Evolutionary conservation across 1,140 invertebrate genomes (phyloP).

Genomic region (Drosophila lacertosa): DNA sequence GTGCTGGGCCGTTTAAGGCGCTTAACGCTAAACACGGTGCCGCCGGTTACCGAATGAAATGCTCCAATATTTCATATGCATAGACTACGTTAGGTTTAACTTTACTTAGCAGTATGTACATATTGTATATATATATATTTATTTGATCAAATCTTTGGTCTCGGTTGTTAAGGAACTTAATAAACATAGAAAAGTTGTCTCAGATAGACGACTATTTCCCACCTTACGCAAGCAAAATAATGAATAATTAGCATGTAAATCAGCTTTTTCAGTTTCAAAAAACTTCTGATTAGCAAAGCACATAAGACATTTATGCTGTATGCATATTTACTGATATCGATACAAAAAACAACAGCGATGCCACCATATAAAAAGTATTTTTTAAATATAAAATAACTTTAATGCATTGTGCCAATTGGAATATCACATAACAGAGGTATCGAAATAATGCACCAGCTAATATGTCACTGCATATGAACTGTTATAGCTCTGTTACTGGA

Average conservation of each 20-base stretch:
- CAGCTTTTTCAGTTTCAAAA: background rate
- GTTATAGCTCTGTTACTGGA: too few species aligned
- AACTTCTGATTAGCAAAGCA: too few species aligned
- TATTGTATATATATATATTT: constrained; percentile 42
- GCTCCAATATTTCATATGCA: constrained; percentile 22
- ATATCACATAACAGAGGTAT: too few species aligned
- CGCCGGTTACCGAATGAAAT: constrained; percentile 37
- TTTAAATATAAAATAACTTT: background rate
- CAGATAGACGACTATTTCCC: constrained; percentile 28
- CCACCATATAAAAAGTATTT: background rate
- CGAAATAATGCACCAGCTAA: too few species aligned
- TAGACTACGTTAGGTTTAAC: constrained; percentile 11
- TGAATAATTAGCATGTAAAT: background rate
- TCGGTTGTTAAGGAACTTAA: constrained; percentile 26
- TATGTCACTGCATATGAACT: too few species aligned
- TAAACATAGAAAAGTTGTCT: constrained; percentile 19
- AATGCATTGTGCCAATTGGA: too few species aligned
- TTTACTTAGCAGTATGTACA: constrained; percentile 12
- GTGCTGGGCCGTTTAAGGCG: constrained; percentile 62
- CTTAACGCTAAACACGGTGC: constrained; percentile 60
- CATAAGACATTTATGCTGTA: background rate
- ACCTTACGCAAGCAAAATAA: constrained; percentile 1
- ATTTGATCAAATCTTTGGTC: constrained; percentile 37
- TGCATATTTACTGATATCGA: background rate
- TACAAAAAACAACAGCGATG: background rate